A percentile compares a stretch with the other conserved stretches of the same genome.
These are phyloP conservation scores for Psittacara wagleri DNA, from an alignment of 2,113 vertebrate genomes.

Conservation along the genomic window DNA sequence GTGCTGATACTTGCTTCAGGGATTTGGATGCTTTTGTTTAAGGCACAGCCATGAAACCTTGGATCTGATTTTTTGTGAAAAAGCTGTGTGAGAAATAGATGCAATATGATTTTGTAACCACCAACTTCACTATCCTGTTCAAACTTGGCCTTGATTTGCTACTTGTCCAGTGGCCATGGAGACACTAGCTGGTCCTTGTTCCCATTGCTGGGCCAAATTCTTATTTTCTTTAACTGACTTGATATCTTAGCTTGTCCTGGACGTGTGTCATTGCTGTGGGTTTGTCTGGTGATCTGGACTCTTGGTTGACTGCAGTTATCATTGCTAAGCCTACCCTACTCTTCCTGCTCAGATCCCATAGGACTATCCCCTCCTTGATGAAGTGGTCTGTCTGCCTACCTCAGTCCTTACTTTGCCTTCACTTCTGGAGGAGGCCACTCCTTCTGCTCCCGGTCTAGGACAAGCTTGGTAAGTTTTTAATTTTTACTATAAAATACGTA, in stretches of 20 bases:
- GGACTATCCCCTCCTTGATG: neutral
- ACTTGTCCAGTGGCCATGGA: neutral
- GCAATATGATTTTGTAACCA: neutral
- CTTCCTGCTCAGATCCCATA: neutral
- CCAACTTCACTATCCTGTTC: neutral
- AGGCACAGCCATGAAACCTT: fast-evolving
- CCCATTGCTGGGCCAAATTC: neutral
- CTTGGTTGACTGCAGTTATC: too few species aligned
- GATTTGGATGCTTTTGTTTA: neutral
- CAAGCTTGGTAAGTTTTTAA: neutral
- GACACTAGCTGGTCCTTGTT: neutral
- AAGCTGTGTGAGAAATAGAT: neutral
- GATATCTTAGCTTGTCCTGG: neutral
- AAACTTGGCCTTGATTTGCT: neutral
- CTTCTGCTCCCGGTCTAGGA: neutral
- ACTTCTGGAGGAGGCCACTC: fast-evolving
- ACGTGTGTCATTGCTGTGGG: neutral
- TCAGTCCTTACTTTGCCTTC: neutral
- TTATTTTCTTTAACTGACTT: neutral
- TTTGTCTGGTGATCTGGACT: neutral
- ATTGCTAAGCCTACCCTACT: neutral
- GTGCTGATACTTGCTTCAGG: neutral
- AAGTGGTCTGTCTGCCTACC: neutral
- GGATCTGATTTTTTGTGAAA: neutral
- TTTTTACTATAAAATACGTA: neutral